A percentile compares a stretch with the other conserved stretches of the same genome.
Conservation (phyloP, 2,888 invertebrate genomes). For the Diogma glabrata region DNA sequence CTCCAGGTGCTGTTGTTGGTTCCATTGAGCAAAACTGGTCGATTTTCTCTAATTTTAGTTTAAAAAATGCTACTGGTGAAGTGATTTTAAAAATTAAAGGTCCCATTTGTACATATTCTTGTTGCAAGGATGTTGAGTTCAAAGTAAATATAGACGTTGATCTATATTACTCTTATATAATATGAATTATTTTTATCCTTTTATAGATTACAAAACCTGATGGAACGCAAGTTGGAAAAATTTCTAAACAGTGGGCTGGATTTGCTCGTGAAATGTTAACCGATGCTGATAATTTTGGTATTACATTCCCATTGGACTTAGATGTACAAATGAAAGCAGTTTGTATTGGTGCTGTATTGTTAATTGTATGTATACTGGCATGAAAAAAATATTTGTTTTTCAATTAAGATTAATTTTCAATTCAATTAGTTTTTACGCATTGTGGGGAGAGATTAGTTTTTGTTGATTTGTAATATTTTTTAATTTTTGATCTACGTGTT, state of each 20-base stretch:
- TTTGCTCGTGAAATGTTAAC: conserved; percentile 70
- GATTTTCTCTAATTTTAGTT: conserved; percentile 55
- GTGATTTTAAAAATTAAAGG: conserved; percentile 63
- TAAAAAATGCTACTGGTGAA: conserved; percentile 60
- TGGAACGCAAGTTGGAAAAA: conserved; percentile 70
- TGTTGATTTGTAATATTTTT: no score
- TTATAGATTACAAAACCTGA: conserved; percentile 62
- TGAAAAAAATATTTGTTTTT: no score
- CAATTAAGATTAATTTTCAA: no score
- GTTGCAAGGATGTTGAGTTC: conserved; percentile 74
- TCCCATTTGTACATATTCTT: conserved; percentile 58
- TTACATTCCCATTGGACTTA: conserved; percentile 82
- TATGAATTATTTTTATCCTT: no score
- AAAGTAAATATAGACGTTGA: conserved; percentile 50
- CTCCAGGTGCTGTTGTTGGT: no score
- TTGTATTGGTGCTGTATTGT: conserved; percentile 64
- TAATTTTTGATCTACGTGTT: no score
- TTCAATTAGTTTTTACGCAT: no score
- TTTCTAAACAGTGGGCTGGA: conserved; percentile 85
- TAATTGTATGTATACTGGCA: conserved; percentile 71
- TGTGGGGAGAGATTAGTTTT: no score
- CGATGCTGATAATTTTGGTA: conserved; percentile 79
- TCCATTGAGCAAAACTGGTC: no score
- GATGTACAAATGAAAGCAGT: conserved; percentile 77
- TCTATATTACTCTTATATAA: no score